Evolutionary conservation across 2,113 vertebrate genomes (phyloP), one percentile per base, ranked within the genome.

Genomic region (Odontesthes bonariensis): DNA sequence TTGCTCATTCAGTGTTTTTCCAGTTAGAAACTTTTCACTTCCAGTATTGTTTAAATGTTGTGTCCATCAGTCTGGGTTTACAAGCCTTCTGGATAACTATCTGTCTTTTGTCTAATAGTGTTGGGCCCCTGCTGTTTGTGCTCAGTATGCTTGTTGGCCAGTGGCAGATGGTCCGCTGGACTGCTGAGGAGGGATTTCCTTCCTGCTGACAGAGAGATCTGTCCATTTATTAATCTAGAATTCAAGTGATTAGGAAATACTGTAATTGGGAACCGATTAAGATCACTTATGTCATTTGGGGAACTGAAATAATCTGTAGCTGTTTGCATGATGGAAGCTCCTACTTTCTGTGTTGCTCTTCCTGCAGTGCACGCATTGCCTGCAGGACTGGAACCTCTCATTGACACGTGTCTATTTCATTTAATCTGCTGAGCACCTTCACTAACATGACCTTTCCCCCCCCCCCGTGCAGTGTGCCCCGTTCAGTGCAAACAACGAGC

Each of bases 401-500:
- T 51, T 49, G 11, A 17, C 42, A 44, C 56, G 32, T 57, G 9
- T 42, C 49, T n/a, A n/a, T 49, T 46, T 57, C 0, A 1, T 35
- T 61, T 68, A 59, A 33, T 44, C 19, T 33, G 49, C 52, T 27
- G 52, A 2, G 3, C 12, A 20, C 17, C 59, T 47, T 58, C 31
- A 3, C 47, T 73, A 58, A 72, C 62, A 3, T 47, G 16, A 46
- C 38, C 4, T 47, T 64, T 65, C 5, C 22, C 56, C 23, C 32
- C 56, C 57, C 40, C 49, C 19, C 47, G 19, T 3, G 0, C 92
- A 99, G 98, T 97, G 49, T 99, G 98, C 23, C 95, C 96, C 0
- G 57, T 95, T 0, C 70, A 89, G 32, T 99, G 98, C 76, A 98
- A 97, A 86, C 95, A 96, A 0, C 94, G 95, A 0, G 96, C 97